Evolutionary conservation across 2,888 invertebrate species (phyloP).

Genomic region (Stegana nigrithorax): DNA sequence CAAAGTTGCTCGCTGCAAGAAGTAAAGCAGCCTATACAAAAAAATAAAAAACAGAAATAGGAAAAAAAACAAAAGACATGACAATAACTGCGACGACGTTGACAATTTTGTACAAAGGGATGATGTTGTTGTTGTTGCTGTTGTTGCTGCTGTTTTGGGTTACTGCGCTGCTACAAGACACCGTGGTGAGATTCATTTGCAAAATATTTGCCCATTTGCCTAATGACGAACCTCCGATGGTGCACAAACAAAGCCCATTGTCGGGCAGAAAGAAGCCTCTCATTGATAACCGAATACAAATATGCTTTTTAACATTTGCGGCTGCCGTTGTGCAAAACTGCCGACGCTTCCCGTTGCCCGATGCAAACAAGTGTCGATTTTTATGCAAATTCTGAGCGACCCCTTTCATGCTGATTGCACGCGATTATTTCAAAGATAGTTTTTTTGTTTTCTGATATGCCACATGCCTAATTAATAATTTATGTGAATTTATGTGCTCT

Average conservation of each 20-base stretch:
- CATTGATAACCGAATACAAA: background rate
- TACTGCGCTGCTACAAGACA: too few relatives aligned
- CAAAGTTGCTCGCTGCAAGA: slow-evolving; percentile 37
- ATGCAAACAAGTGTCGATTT: too few relatives aligned
- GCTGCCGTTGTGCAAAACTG: background rate
- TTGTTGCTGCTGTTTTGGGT: too few relatives aligned
- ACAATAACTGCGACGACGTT: slow-evolving; percentile 14
- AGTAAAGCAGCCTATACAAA: background rate
- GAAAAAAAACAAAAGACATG: background rate
- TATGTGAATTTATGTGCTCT: background rate
- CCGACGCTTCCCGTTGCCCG: too few relatives aligned
- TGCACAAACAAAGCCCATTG: background rate
- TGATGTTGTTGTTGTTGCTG: too few relatives aligned
- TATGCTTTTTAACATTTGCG: background rate
- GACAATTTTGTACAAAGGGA: too few relatives aligned
- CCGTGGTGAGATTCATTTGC: too few relatives aligned
- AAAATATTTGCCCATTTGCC: slow-evolving; percentile 46
- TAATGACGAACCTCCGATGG: background rate
- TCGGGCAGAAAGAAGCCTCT: background rate
- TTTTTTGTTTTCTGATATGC: slow-evolving; percentile 6
- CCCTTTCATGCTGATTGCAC: slow-evolving; percentile 11
- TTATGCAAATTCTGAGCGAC: background rate
- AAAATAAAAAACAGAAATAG: background rate
- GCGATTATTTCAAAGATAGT: background rate
- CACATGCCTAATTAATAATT: slow-evolving; percentile 7